phyloP scores from a whole-genome alignment of 1,140 invertebrate species.

The Apocrypta bakeri region DNA sequence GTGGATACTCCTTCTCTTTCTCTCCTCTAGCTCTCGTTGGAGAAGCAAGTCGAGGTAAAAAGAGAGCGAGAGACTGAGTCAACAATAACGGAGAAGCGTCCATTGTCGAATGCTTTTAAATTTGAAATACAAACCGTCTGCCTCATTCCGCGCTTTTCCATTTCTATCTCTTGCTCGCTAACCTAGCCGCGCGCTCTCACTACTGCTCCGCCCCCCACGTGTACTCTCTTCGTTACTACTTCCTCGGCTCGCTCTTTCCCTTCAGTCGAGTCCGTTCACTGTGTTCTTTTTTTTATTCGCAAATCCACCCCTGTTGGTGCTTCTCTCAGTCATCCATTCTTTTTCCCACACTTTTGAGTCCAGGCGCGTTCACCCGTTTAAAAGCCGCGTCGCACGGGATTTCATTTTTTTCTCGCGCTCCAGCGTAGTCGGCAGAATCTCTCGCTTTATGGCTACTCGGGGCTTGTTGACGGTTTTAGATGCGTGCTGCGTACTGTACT shows the following conservation, averaged over 20 bases:
- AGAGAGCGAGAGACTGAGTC: constrained; percentile 55
- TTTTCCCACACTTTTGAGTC: constrained; percentile 1
- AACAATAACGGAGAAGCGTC: constrained; percentile 68
- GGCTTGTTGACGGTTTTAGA: constrained; percentile 13
- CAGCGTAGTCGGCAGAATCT: neutral
- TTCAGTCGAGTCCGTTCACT: neutral
- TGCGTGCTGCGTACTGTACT: neutral
- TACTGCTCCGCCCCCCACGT: neutral
- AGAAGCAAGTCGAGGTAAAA: constrained; percentile 43
- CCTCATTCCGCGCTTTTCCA: constrained; percentile 52
- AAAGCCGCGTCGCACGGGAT: constrained; percentile 5
- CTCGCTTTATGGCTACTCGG: constrained; percentile 4
- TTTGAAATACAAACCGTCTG: constrained; percentile 73
- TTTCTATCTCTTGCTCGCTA: constrained; percentile 11
- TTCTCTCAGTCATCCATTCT: neutral
- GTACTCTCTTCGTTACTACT: constrained; percentile 19
- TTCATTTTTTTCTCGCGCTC: constrained; percentile 6
- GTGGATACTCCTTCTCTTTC: no score
- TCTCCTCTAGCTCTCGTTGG: constrained; percentile 45
- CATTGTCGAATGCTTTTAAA: constrained; percentile 74
- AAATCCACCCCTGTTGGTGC: neutral
- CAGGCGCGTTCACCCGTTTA: constrained; percentile 10
- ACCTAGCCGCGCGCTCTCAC: neutral
- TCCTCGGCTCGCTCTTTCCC: constrained; percentile 4
- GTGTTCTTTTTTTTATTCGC: neutral